Evolutionary conservation across 2,113 vertebrate species (phyloP), one percentile per base, ranked within the genome.

Genomic region (Neodontobutis hainanensis): DNA sequence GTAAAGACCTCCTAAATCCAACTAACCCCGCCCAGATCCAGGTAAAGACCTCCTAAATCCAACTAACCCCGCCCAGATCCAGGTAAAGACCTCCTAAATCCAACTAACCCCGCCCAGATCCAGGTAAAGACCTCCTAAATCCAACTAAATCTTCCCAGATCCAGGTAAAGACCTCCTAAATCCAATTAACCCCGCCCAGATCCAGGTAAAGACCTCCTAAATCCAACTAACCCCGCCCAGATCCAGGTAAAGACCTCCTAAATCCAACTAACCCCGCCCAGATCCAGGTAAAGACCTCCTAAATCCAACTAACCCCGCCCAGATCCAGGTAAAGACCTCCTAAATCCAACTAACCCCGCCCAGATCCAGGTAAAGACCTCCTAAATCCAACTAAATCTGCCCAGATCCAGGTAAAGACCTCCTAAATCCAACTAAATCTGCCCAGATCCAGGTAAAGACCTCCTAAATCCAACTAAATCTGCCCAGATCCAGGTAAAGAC

Each of bases 81-180:
- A 27, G 19, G 19, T 27, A 27, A 27, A 27, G 19, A 40, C 44
- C 44, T 0, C 44, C 3, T 5, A 5, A 3, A 46, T 8, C 5
- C 38, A 40, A 27, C 19, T 8, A 40, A 40, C 2, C 38, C 38
- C 38, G 2, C 38, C 38, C 38, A 40, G 38, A 8, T 40, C 38
- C 38, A 40, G 38, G 38, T 40, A 40, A 40, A 8, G 5, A 5
- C 38, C 38, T 2, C 38, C 3, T 27, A 27, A 3, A 27, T 27
- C 19, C 19, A 27, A 27, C 19, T 27, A 27, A 96, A 90, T 93
- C 94, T 11, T 75, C 95, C 84, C 95, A 95, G 85, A 88, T 88
- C 55, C 86, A 89, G 89, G 89, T 90, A 80, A 60, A n/a, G 32
- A 49, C 6, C 93, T 0, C 48, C n/a, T 14, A 15, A 1, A 11